Percentiles rank a stretch among this genome's conserved stretches.
These are phyloP conservation scores for Chymomyza amoena DNA, from an alignment of 2,888 invertebrate species.

Conservation along the genomic window DNA sequence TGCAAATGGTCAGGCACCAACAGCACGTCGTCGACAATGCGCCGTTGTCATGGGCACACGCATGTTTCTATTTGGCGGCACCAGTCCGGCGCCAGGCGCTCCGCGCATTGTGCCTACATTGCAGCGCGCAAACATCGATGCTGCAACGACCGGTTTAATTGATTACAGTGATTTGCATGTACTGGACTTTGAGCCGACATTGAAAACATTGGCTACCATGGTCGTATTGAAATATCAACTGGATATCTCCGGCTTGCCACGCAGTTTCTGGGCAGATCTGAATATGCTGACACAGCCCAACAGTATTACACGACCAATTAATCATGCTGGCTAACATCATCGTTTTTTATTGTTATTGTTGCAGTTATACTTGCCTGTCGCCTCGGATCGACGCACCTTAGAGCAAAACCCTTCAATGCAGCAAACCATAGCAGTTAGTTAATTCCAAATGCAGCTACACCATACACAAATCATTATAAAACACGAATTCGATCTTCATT, in stretches of 20 bases:
- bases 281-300: constrained; percentile 86
- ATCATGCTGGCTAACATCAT: constrained; percentile 75
- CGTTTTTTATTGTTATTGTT: neutral
- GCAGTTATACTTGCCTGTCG: neutral
- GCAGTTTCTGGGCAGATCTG: constrained; percentile 77
- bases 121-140: constrained; percentile 2
- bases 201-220: constrained; percentile 86
- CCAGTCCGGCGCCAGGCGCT: constrained; percentile 82
- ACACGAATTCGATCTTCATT: neutral
- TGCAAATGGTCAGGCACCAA: constrained; percentile 82
- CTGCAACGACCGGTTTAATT: constrained; percentile 78
- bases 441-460: neutral
- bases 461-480: neutral
- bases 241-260: constrained; percentile 83
- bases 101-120: neutral
- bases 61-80: constrained; percentile 93
- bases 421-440: neutral
- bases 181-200: constrained; percentile 87
- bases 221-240: constrained; percentile 83
- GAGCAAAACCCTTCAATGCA: too few relatives aligned
- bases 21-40: constrained; percentile 87
- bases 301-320: constrained; percentile 82
- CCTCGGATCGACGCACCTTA: neutral
- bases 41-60: constrained; percentile 86
- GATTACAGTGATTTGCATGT: constrained; percentile 92